Percentiles rank a stretch among this genome's conserved stretches.
Evolutionary conservation across 35 echinoderm and acorn worm species (phyloP).

Genomic region (Amphiura filiformis): DNA sequence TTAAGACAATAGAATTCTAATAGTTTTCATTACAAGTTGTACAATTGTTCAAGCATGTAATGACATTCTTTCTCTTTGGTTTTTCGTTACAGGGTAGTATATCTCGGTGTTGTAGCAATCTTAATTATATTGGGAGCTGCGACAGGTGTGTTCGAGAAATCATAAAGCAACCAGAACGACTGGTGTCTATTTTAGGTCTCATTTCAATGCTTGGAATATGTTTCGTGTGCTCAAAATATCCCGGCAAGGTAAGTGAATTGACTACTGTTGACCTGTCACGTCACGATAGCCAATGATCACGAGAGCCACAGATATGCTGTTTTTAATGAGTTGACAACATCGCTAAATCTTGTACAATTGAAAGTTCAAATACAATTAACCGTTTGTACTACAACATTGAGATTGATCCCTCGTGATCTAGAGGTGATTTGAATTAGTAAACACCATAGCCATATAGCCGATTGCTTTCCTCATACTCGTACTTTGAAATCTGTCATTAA

Average conservation of each 20-base stretch:
- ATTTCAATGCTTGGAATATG: conserved; percentile 61
- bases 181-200: conserved; percentile 77
- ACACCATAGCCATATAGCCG: too few species aligned
- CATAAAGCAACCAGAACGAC: conserved; percentile 53
- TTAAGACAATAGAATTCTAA: too few species aligned
- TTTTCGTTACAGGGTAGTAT: conserved; percentile 50
- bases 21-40: too few species aligned
- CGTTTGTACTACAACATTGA: background rate
- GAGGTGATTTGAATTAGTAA: too few species aligned
- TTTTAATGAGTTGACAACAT: background rate
- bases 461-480: too few species aligned
- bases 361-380: background rate
- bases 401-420: too few species aligned
- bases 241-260: conserved; percentile 55
- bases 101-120: conserved; percentile 26
- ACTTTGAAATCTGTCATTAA: too few species aligned
- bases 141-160: conserved; percentile 69
- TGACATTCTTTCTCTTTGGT: too few species aligned
- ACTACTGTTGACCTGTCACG: background rate
- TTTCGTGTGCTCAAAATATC: conserved; percentile 73
- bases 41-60: too few species aligned
- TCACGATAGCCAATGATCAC: background rate
- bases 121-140: conserved; percentile 50
- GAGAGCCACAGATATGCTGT: background rate
- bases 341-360: background rate